These are phyloP conservation scores for Megathymus violae DNA, from an alignment of 1,140 invertebrate species.

Conservation along the genomic window DNA sequence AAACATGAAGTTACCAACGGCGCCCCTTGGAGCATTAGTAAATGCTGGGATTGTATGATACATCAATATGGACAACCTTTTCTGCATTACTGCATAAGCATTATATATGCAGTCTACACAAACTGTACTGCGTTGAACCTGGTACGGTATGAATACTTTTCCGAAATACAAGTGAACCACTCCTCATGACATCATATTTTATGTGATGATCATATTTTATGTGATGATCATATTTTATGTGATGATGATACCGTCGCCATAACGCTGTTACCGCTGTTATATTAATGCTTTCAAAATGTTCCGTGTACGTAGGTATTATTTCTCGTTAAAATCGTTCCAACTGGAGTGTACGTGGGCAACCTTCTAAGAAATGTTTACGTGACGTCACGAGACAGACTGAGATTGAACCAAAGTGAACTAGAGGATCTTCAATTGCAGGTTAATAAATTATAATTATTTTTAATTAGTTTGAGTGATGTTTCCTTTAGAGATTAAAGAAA, in stretches of 20 bases:
- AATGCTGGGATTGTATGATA: constrained; percentile 48
- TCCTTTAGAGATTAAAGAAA: too few species aligned
- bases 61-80: constrained; percentile 50
- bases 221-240: too few species aligned
- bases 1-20: constrained; percentile 43
- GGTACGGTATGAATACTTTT: too few species aligned
- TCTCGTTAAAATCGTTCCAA: constrained; percentile 68
- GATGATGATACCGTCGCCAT: too few species aligned
- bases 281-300: constrained; percentile 8
- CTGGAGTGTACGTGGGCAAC: constrained; percentile 60
- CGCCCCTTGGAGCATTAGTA: constrained; percentile 33
- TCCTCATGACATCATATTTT: too few species aligned
- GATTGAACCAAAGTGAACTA: constrained; percentile 56
- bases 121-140: constrained; percentile 55
- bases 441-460: too few species aligned
- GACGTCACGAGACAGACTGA: constrained; percentile 54
- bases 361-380: constrained; percentile 57
- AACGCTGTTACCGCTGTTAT: not conserved
- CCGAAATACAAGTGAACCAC: too few species aligned
- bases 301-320: constrained; percentile 57
- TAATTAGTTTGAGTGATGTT: too few species aligned
- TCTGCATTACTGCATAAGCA: constrained; percentile 47
- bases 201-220: too few species aligned
- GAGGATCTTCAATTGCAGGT: constrained; percentile 74
- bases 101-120: constrained; percentile 51